Percentiles rank a stretch among this genome's conserved stretches.
phyloP scores from a whole-genome alignment of 2,888 invertebrate species.

The Eupithecia tripunctaria region DNA sequence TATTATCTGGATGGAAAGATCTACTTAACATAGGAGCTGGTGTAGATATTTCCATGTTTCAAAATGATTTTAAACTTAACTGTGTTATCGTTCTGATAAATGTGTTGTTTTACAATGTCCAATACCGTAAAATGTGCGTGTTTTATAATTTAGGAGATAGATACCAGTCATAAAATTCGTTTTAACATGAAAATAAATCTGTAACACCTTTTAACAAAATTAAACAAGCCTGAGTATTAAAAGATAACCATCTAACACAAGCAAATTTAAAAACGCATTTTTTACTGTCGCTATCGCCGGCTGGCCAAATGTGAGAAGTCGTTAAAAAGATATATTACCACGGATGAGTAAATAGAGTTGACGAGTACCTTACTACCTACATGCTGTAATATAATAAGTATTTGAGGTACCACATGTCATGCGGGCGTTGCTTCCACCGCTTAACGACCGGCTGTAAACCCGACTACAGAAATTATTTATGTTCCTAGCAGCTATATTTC shows the following conservation, averaged over 20 bases:
- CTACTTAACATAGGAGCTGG: neutral
- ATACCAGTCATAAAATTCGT: neutral
- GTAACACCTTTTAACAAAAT: slow-evolving; percentile 9
- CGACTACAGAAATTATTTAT: slow-evolving; percentile 41
- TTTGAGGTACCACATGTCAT: slow-evolving; percentile 42
- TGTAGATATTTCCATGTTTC: neutral
- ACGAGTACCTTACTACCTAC: slow-evolving; percentile 27
- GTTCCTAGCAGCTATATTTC: slow-evolving; percentile 39
- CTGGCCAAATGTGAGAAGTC: slow-evolving; percentile 62
- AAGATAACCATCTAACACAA: slow-evolving; percentile 28
- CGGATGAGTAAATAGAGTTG: slow-evolving; percentile 48
- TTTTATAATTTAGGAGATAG: neutral
- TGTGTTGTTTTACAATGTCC: neutral
- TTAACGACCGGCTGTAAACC: slow-evolving; percentile 47
- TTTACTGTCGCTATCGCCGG: slow-evolving; percentile 28
- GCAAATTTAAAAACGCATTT: slow-evolving; percentile 31
- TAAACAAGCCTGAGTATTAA: slow-evolving; percentile 22
- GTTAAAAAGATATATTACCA: slow-evolving; percentile 56
- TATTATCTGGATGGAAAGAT: neutral
- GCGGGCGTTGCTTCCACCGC: slow-evolving; percentile 37
- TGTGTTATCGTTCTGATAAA: neutral
- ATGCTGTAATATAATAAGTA: slow-evolving; percentile 30
- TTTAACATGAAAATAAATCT: slow-evolving; percentile 17
- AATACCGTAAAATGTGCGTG: neutral
- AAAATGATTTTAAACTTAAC: neutral